These are phyloP conservation scores for Gonatopus flavifemur DNA, from an alignment of 1,140 invertebrate genomes.

Conservation along the genomic window DNA sequence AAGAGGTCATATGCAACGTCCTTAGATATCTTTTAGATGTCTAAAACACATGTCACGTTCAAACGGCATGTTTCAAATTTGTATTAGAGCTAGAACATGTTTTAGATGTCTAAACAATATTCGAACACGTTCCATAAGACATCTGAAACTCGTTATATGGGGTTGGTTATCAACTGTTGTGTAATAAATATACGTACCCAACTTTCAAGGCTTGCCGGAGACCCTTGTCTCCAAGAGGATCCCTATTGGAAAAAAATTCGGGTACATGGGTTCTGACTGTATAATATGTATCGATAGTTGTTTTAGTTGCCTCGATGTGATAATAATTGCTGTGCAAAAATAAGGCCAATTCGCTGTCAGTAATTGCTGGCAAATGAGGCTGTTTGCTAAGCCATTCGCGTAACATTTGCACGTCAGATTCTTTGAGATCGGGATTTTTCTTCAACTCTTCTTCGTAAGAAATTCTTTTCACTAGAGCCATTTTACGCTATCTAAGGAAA, in stretches of 20 bases:
- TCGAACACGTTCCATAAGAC: too few relatives aligned
- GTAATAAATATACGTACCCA: constrained; percentile 52
- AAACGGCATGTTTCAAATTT: too few relatives aligned
- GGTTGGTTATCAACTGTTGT: too few relatives aligned
- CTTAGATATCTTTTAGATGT: too few relatives aligned
- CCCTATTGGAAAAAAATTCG: constrained; percentile 62
- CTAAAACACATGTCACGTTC: too few relatives aligned
- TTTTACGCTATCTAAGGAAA: too few relatives aligned
- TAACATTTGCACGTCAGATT: constrained; percentile 59
- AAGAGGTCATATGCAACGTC: too few relatives aligned
- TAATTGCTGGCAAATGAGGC: constrained; percentile 61
- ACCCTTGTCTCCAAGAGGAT: constrained; percentile 47
- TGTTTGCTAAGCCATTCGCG: constrained; percentile 64
- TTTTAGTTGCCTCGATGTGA: constrained; percentile 63
- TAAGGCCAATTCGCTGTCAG: constrained; percentile 61
- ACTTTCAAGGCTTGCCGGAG: constrained; percentile 50
- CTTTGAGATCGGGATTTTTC: constrained; percentile 59
- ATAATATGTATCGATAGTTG: constrained; percentile 63
- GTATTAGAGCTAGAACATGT: too few relatives aligned
- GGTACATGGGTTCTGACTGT: constrained; percentile 62
- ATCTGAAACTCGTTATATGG: too few relatives aligned
- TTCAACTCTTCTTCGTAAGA: constrained; percentile 58
- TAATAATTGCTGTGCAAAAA: constrained; percentile 65
- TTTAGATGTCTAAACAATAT: too few relatives aligned
- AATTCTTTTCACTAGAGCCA: constrained; percentile 9